Conservation (phyloP, 2,797 vertebrate species). For the Galago senegalensis region DNA sequence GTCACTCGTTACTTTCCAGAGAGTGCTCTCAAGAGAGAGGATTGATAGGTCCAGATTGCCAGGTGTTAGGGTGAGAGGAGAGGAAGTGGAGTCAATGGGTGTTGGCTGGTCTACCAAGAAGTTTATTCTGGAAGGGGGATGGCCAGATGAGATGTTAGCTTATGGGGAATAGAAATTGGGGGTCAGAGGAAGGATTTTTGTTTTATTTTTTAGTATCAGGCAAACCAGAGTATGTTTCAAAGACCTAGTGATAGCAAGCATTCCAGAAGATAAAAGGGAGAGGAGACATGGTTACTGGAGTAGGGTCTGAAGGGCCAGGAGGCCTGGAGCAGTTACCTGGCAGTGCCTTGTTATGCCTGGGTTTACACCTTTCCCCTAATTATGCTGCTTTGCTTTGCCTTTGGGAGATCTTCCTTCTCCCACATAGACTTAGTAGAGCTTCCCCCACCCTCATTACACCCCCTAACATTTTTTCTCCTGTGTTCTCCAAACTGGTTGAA, state of each 20-base stretch:
- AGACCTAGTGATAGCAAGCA: conserved; percentile 18
- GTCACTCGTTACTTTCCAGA: conserved; percentile 7
- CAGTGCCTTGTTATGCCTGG: neutral
- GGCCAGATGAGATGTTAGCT: neutral
- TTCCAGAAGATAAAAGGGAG: neutral
- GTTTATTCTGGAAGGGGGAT: conserved; percentile 8
- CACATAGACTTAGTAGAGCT: neutral
- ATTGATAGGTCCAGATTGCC: neutral
- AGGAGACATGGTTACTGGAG: neutral
- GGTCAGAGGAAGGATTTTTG: neutral
- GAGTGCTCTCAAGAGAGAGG: neutral
- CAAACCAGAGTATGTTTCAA: conserved; percentile 26
- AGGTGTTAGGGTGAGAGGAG: neutral
- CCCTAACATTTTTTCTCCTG: neutral
- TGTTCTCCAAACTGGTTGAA: conserved; percentile 48
- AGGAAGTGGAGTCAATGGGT: neutral
- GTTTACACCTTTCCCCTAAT: neutral
- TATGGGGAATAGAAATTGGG: neutral
- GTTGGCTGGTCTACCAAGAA: neutral
- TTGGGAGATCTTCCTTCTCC: conserved; percentile 9
- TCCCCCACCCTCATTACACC: neutral
- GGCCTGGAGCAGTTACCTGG: neutral
- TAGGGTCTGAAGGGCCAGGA: neutral
- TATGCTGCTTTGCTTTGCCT: neutral
- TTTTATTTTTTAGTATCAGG: conserved; percentile 57